phyloP scores from a whole-genome alignment of 2,797 vertebrate genomes.

The Eremophila alpestris region DNA sequence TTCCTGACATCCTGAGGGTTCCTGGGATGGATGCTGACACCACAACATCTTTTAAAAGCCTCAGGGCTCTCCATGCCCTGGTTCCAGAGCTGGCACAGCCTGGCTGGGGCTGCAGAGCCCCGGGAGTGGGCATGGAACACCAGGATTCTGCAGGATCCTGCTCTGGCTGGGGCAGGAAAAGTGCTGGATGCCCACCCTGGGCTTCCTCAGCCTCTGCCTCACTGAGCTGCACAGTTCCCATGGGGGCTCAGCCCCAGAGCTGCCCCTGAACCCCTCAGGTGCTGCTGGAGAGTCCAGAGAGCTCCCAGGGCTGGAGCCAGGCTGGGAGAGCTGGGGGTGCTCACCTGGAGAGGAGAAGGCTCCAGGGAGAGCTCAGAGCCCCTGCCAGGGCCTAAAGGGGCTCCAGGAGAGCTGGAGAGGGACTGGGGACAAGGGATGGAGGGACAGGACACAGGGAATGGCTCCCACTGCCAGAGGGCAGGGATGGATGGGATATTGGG shows the following conservation, averaged over 20 bases:
- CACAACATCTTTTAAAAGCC: accelerated
- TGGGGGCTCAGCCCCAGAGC: background rate
- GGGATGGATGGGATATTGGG: background rate
- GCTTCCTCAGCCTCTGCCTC: background rate
- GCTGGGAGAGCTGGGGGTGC: background rate
- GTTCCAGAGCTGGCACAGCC: background rate
- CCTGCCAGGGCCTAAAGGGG: background rate
- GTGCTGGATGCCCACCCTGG: background rate
- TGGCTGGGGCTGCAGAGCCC: background rate
- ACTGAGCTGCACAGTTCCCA: background rate
- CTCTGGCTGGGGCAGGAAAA: accelerated
- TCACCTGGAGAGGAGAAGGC: background rate
- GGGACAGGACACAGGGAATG: background rate
- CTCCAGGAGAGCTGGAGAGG: background rate
- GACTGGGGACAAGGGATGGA: background rate
- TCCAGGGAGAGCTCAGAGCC: background rate
- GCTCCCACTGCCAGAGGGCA: background rate
- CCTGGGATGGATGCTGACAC: background rate
- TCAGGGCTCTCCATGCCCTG: accelerated
- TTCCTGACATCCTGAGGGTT: background rate
- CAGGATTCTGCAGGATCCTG: background rate
- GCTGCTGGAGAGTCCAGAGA: background rate
- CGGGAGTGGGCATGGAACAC: accelerated
- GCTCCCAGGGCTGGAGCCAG: background rate
- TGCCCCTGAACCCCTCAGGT: background rate